phyloP scores from a whole-genome alignment of 2,113 vertebrate genomes.

The Rutilus rutilus region DNA sequence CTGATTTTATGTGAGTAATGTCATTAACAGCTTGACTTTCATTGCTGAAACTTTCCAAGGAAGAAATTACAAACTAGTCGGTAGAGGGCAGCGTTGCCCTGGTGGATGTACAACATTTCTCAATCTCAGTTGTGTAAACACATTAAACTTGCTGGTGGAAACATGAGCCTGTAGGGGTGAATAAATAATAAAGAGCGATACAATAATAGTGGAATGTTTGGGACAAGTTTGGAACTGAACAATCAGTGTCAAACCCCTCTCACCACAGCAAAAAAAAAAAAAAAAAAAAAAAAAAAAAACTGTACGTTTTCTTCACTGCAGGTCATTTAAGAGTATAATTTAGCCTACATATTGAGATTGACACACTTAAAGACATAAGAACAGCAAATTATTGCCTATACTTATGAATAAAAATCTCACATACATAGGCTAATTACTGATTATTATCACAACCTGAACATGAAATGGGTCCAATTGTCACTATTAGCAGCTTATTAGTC shows the following conservation, averaged over 20 bases:
- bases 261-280: neutral
- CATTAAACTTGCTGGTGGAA: conserved; percentile 68
- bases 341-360: too few relatives aligned
- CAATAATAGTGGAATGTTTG: conserved; percentile 60
- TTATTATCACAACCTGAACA: too few relatives aligned
- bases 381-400: too few relatives aligned
- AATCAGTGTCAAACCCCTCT: neutral
- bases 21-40: neutral
- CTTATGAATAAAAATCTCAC: too few relatives aligned
- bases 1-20: neutral
- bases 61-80: conserved; percentile 1
- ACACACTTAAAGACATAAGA: too few relatives aligned
- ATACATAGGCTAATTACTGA: too few relatives aligned
- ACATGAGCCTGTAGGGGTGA: conserved; percentile 64
- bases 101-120: conserved; percentile 45
- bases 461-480: too few relatives aligned
- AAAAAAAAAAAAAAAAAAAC: neutral
- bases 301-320: neutral
- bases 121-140: conserved; percentile 71
- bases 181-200: conserved; percentile 62
- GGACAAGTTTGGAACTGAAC: conserved; percentile 53
- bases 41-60: conserved; percentile 47
- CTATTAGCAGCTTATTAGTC: too few relatives aligned
- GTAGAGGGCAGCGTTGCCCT: conserved; percentile 58
- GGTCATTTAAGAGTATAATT: neutral